Evolutionary conservation across 1,140 invertebrate genomes (phyloP), one percentile per base, ranked within the genome.

Genomic region (Pseudomyrmex cubaensis): DNA sequence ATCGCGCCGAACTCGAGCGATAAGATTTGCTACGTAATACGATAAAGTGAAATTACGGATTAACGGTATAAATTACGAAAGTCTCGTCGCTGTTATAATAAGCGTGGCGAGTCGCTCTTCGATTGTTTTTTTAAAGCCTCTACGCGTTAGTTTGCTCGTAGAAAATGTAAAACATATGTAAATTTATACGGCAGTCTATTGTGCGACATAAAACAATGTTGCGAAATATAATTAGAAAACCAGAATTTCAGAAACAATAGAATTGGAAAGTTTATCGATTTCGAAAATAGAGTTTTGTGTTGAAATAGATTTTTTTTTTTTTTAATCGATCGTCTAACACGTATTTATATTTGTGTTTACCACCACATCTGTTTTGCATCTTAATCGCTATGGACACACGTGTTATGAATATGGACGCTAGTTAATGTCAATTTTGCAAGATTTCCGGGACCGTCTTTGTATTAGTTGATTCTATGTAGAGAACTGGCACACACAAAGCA

Each of bases 1-100:
- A 75, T 75, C 74, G 70, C 48, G 44, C 48, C 50, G 44, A 22
- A 59, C 82, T 77, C 62, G 62, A 83, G 82, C 72, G 72, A 83
- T 76, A 83, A 77, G 73, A 35, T 66, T 62, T 61, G 61, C 73
- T 44, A 50, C 72, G 52, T 77, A 83, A 77, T 78, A 72, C 57
- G 82, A 83, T 83, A 83, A 83, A 83, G 73, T 83, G 62, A 83
- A 77, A 83, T 83, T 78, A 83, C 44, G 62, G 57, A 83, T 66
- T 50, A 25, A 20, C 52, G 54, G 44, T 25, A 52, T 35, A 25
- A 66, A n/a, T 83, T 77, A 83, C 62, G 62, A 83, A 76, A 76
- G 35, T 35, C 13, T 57, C 35, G 8, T 46, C 5, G 54, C 35
- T 13, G 25, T 48, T 44, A 48, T 70, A 70, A 78, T 12, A 78